Percentiles rank a stretch among this genome's conserved stretches.
phyloP scores from a whole-genome alignment of 2,797 vertebrate species.

The Coluber constrictor region DNA sequence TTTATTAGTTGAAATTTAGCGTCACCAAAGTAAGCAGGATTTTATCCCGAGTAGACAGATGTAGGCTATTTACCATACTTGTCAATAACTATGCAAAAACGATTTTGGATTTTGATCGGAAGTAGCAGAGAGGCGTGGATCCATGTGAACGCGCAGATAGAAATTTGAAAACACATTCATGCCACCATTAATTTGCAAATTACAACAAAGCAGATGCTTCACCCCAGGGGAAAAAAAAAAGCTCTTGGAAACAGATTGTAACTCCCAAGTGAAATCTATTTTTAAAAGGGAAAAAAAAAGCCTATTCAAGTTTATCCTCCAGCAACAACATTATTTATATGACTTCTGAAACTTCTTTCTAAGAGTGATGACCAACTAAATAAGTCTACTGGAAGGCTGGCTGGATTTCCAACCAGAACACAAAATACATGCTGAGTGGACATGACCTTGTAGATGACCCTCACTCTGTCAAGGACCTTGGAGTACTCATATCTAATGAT shows the following conservation, averaged over 20 bases:
- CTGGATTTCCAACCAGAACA: not conserved
- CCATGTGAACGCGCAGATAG: not conserved
- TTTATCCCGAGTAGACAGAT: not conserved
- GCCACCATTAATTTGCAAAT: not conserved
- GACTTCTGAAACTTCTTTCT: not conserved
- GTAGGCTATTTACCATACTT: too few species aligned
- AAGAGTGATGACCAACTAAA: conserved; percentile 22
- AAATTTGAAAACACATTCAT: not conserved
- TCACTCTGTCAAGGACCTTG: too few species aligned
- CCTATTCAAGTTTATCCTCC: not conserved
- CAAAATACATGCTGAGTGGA: not conserved
- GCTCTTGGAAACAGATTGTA: not conserved
- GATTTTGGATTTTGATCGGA: not conserved
- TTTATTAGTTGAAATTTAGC: not conserved
- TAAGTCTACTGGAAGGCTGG: not conserved
- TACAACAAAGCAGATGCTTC: not conserved
- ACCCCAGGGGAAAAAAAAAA: not conserved
- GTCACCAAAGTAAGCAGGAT: not conserved
- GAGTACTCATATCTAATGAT: too few species aligned
- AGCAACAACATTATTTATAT: conserved; percentile 9
- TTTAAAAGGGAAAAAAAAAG: not conserved
- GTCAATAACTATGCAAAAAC: not conserved
- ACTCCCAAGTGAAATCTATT: not conserved
- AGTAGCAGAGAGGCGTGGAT: not conserved
- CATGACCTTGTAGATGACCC: too few species aligned